These are phyloP conservation scores for Andricus grossulariae DNA, from an alignment of 1,140 invertebrate genomes.

Conservation along the genomic window DNA sequence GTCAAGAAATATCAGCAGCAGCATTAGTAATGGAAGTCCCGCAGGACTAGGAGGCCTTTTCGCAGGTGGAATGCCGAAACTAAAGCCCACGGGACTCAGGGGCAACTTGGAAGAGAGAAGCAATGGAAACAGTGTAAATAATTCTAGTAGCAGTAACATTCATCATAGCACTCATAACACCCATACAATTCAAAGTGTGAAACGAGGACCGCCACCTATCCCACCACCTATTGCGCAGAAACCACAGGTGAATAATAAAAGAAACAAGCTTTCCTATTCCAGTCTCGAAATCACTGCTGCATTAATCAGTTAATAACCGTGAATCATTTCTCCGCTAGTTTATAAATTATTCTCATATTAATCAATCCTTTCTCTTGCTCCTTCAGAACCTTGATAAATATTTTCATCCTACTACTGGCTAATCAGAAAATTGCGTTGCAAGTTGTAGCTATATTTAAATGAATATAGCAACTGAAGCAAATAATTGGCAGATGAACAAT, in stretches of 20 bases:
- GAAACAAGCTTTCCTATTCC: background rate
- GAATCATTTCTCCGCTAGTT: background rate
- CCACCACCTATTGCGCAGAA: slow-evolving; percentile 77
- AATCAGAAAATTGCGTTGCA: too few species aligned
- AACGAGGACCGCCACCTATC: slow-evolving; percentile 76
- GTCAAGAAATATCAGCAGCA: slow-evolving; percentile 71
- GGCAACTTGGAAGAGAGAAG: slow-evolving; percentile 65
- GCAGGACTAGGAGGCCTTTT: slow-evolving; percentile 86
- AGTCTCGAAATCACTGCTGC: background rate
- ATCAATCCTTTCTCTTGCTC: slow-evolving; percentile 25
- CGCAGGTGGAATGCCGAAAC: slow-evolving; percentile 90
- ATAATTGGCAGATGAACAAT: too few species aligned
- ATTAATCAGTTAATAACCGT: background rate
- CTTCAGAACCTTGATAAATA: background rate
- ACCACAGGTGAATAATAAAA: slow-evolving; percentile 61
- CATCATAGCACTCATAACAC: slow-evolving; percentile 41
- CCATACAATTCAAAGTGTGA: slow-evolving; percentile 60
- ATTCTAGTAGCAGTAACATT: slow-evolving; percentile 51
- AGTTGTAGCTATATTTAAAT: too few species aligned
- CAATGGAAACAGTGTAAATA: slow-evolving; percentile 53
- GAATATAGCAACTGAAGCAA: too few species aligned
- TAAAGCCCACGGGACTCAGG: slow-evolving; percentile 84
- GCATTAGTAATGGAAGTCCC: slow-evolving; percentile 73
- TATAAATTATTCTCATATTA: too few species aligned
- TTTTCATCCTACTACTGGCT: too few species aligned